phyloP scores from a whole-genome alignment of 2,888 invertebrate species.

The Hemithea aestivaria region DNA sequence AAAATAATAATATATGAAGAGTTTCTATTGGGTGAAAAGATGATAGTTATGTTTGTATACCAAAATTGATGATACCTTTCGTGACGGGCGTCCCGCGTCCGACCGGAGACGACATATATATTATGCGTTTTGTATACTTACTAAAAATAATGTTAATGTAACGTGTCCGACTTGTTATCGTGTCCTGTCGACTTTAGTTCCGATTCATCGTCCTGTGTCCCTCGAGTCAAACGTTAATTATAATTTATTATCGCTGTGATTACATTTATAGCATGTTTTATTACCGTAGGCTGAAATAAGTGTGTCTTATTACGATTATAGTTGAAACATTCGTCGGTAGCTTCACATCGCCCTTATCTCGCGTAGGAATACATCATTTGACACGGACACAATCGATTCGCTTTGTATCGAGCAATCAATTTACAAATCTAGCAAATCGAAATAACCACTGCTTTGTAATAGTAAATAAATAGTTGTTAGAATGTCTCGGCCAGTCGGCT shows the following conservation, averaged over 20 bases:
- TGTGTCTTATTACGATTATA: constrained; percentile 29
- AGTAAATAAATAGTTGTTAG: constrained; percentile 20
- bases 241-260: constrained; percentile 75
- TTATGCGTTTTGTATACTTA: constrained; percentile 22
- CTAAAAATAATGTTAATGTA: constrained; percentile 44
- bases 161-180: constrained; percentile 64
- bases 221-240: constrained; percentile 58
- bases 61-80: constrained; percentile 66
- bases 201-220: constrained; percentile 61
- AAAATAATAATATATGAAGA: constrained; percentile 69
- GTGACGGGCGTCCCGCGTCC: constrained; percentile 11
- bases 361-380: constrained; percentile 30
- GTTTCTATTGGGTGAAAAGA: constrained; percentile 72
- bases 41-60: constrained; percentile 72
- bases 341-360: constrained; percentile 20
- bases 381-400: constrained; percentile 42
- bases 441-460: constrained; percentile 14
- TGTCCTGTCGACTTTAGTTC: constrained; percentile 63
- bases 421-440: constrained; percentile 26
- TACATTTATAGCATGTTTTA: constrained; percentile 59
- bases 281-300: constrained; percentile 44
- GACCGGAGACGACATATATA: constrained; percentile 10
- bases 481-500: constrained; percentile 5
- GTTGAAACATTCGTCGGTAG: constrained; percentile 19
- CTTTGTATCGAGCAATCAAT: constrained; percentile 34